Base-by-base conservation (phyloP, 2,888 invertebrate genomes). In the Lasioglossum marginatum region DNA sequence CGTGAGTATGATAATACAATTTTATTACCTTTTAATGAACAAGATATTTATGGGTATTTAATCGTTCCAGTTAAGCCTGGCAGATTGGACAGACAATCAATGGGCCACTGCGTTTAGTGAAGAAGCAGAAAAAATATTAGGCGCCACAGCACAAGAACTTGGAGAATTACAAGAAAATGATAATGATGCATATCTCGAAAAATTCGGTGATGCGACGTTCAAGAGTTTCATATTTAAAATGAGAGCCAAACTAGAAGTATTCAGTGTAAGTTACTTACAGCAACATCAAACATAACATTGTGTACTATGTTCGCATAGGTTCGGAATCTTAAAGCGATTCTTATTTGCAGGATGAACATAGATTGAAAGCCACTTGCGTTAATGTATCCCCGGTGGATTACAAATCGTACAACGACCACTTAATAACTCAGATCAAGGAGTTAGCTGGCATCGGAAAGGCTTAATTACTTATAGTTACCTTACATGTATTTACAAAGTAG, bases 51-150 rank as follows among this genome's bases (percentile, higher is more conserved):
- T 77, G 19, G 43, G 43, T 43, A 48, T 75, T 85, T 40, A 16
- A 23, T 31, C 76, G 45, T 81, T 37, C 48, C 72, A 99, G 98
- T 96, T 97, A 89, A 98, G 97, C 93, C 96, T 99, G 80, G 97
- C 97, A 0, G 99, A 99, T 95, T 97, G 97, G 95, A 97, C 98
- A 1, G 98, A 97, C 77, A 97, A 97, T 95, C 97, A 97, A 90
- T 99, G 99, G 97, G 97, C 98, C 14, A 99, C 99, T 2, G 97
- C 98, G 87, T 99, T 99, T 96, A 98, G 97, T 92, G 97, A 98
- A 73, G 96, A 97, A 43, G 98, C 97, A 0, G 98, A 99, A 94
- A 96, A 96, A 81, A 95, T 99, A 87, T 94, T 99, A 37, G 97
- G 97, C 6, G 96, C 95, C 79, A 95, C 96, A 1, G 96, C 98